phyloP scores from a whole-genome alignment of 2,888 invertebrate genomes.

The Muscina levida region DNA sequence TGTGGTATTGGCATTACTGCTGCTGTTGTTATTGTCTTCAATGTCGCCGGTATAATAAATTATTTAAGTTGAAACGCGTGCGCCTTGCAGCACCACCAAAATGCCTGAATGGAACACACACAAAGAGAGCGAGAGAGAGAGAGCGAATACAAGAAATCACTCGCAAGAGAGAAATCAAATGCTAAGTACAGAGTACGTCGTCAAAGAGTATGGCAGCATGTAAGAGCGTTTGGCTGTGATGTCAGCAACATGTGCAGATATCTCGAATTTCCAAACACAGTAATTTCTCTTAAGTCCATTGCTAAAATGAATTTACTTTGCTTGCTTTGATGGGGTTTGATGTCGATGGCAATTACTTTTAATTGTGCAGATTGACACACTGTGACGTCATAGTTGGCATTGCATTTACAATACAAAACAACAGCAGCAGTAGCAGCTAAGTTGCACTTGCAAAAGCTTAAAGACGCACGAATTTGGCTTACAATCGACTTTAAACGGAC shows the following conservation, averaged over 20 bases:
- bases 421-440: conserved; percentile 31
- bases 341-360: conserved; percentile 59
- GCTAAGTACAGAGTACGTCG: conserved; percentile 5
- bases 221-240: too few relatives aligned
- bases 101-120: too few relatives aligned
- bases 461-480: conserved; percentile 9
- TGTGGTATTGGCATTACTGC: conserved; percentile 30
- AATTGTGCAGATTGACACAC: conserved; percentile 62
- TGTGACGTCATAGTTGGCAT: conserved; percentile 70
- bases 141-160: neutral
- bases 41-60: conserved; percentile 70
- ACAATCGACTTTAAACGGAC: neutral
- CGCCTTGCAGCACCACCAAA: conserved; percentile 30
- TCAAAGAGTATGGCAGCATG: too few relatives aligned
- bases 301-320: conserved; percentile 31
- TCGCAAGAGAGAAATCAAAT: conserved; percentile 4
- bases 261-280: too few relatives aligned
- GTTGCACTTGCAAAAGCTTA: conserved; percentile 8
- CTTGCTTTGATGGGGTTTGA: conserved; percentile 18
- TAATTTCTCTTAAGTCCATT: conserved; percentile 11
- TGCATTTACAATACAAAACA: conserved; percentile 62
- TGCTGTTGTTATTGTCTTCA: conserved; percentile 61
- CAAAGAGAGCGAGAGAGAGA: conserved; percentile 31
- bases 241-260: neutral
- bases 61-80: conserved; percentile 63